Base-by-base conservation (phyloP, 1,140 invertebrate species). In the Drosophila parvula region DNA sequence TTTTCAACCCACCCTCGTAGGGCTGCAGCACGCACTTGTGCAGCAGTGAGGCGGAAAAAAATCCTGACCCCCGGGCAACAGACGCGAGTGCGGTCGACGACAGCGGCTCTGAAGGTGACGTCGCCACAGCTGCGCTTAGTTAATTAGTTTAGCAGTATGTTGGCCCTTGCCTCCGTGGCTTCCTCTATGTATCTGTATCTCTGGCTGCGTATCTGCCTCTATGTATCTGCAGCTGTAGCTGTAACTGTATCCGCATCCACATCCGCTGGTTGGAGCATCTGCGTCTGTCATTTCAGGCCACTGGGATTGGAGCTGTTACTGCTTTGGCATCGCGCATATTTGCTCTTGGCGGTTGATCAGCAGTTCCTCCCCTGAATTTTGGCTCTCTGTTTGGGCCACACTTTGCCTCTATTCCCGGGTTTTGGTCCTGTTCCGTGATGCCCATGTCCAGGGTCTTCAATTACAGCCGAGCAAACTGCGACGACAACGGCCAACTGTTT, bases 111-210 rank as follows among this genome's bases (percentile, higher is more conserved):
- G 60, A 76, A 74, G 68, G 68, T 71, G 68, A 76, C 57, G 74
- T 65, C n/a, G 74, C 70, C 75, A 56, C 68, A 80, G 73, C 59
- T 78, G 84, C 69, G 83, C 83, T 88, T 88, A 88, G 84, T 88
- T 88, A 88, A 88, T 88, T 88, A 89, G 84, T 88, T 88, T 88
- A 89, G 84, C 78, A 89, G 81, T 71, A 69, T 77, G 76, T 61
- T 56, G 62, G 64, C 38, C 59, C 34, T 11, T 38, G 51, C 56
- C 57, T 48, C 57, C 55, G 68, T 74, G 51, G 44, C 53, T 22
- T n/a, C 22, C n/a, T n/a, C n/a, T n/a, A n/a, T n/a, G 38, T 53
- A 44, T 45, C 61, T 36, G 40, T 58, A 44, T 28, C 62, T 50
- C 34, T 48, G 45, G 5, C 32, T 30, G 30, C 16, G 32, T 68